phyloP scores from a whole-genome alignment of 2,113 vertebrate genomes.

The Mustela nigripes region DNA sequence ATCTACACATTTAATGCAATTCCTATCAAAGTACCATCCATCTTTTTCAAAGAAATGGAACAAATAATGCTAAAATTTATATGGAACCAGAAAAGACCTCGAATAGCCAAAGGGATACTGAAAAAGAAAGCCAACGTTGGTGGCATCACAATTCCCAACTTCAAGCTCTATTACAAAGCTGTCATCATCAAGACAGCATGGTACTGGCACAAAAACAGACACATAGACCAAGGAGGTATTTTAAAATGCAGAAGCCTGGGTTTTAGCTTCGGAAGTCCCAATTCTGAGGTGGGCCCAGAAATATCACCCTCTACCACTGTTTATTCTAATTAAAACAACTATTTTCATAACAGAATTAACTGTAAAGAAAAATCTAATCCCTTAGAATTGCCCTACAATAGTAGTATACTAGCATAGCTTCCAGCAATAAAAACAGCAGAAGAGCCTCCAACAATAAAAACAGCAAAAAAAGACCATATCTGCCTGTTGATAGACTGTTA shows the following conservation, averaged over 20 bases:
- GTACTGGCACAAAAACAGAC: too few species aligned
- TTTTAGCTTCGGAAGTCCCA: not conserved
- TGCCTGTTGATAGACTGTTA: not conserved
- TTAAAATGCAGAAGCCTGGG: not conserved
- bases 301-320: not conserved
- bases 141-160: too few species aligned
- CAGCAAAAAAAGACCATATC: not conserved
- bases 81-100: too few species aligned
- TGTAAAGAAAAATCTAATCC: not conserved
- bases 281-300: not conserved
- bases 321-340: not conserved
- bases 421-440: not conserved
- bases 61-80: too few species aligned
- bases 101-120: too few species aligned
- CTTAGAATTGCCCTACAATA: not conserved
- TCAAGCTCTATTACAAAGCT: too few species aligned
- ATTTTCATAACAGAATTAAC: not conserved
- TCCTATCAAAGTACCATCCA: too few species aligned
- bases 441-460: not conserved
- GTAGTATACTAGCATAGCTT: not conserved
- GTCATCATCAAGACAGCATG: too few species aligned
- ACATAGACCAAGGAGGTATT: not conserved
- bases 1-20: too few species aligned
- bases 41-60: too few species aligned
- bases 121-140: too few species aligned